Evolutionary conservation across 2,888 invertebrate genomes (phyloP).

Genomic region (Aphrophora alni): DNA sequence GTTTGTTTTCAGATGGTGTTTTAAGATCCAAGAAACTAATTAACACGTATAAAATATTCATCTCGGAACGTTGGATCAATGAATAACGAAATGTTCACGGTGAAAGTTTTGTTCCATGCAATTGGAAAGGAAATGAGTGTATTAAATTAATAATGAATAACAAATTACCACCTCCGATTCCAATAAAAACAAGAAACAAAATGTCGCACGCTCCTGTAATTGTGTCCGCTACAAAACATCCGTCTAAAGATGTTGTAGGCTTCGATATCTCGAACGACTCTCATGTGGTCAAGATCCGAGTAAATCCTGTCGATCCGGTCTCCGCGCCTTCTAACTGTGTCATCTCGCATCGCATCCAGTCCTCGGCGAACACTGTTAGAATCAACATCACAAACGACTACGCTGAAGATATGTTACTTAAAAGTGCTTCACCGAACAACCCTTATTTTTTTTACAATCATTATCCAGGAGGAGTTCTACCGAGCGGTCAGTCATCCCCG

Average conservation of each 20-base stretch:
- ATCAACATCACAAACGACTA: constrained; percentile 32
- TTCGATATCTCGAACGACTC: not conserved
- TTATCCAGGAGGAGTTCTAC: not conserved
- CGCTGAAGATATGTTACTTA: constrained; percentile 19
- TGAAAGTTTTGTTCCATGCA: not conserved
- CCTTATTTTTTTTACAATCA: constrained; percentile 38
- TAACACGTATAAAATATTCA: too few relatives aligned
- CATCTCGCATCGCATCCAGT: constrained; percentile 18
- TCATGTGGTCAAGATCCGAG: constrained; percentile 46
- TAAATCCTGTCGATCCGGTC: constrained; percentile 40
- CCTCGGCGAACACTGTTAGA: constrained; percentile 33
- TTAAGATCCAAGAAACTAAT: too few relatives aligned
- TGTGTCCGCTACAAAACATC: constrained; percentile 30
- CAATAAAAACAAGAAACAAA: constrained; percentile 18
- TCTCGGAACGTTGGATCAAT: too few relatives aligned
- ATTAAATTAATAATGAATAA: not conserved
- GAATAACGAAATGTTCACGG: not conserved
- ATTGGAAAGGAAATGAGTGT: not conserved
- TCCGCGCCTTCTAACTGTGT: constrained; percentile 13
- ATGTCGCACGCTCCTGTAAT: constrained; percentile 28
- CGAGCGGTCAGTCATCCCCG: constrained; percentile 81
- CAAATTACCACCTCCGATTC: constrained; percentile 15
- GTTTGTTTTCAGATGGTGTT: too few relatives aligned
- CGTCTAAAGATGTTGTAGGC: not conserved
- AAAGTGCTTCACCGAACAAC: constrained; percentile 3